Evolutionary conservation across 2,113 vertebrate genomes (phyloP).

Genomic region (Dipodomys spectabilis): DNA sequence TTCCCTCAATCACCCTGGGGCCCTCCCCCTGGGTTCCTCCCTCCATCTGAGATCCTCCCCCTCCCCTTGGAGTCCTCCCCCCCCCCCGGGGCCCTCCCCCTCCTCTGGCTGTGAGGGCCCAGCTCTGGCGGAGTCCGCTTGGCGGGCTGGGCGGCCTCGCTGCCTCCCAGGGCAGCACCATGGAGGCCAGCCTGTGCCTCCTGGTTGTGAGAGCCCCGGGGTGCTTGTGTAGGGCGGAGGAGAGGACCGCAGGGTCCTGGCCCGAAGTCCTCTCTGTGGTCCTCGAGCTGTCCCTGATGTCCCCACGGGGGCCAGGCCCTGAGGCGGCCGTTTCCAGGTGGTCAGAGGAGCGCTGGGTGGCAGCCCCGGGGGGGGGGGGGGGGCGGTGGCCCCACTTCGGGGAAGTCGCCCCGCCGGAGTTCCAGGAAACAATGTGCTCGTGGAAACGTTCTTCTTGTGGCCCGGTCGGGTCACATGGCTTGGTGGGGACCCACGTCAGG

Average conservation of each 20-base stretch:
- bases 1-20: no score
- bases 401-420: constrained; percentile 89
- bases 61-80: no score
- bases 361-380: constrained; percentile 66
- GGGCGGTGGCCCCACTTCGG: constrained; percentile 82
- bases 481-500: constrained; percentile 78
- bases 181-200: no score
- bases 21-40: no score
- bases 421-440: constrained; percentile 90
- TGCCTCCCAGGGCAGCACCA: no score
- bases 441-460: constrained; percentile 91
- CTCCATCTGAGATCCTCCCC: no score
- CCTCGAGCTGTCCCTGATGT: constrained; percentile 19
- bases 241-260: constrained; percentile 23
- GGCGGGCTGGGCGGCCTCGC: no score
- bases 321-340: constrained; percentile 81
- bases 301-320: neutral
- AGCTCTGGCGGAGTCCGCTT: neutral
- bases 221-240: constrained; percentile 28
- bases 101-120: no score
- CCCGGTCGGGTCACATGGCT: constrained; percentile 87
- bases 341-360: constrained; percentile 75
- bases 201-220: neutral
- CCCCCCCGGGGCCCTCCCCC: no score
- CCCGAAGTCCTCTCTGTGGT: neutral